Conservation (phyloP, 1,140 invertebrate genomes). For the Heliconius melpomene region DNA sequence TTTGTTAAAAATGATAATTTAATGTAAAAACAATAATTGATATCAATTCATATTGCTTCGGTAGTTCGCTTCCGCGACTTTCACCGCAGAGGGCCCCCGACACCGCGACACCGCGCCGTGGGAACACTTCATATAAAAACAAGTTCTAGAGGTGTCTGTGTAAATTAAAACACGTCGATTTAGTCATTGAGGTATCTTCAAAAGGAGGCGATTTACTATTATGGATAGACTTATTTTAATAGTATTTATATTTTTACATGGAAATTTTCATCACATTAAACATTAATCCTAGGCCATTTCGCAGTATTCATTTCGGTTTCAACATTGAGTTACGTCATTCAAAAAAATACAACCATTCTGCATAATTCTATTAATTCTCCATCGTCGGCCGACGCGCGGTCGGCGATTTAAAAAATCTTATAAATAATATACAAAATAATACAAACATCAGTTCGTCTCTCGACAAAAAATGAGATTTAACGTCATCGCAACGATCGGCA, state of each 20-base stretch:
- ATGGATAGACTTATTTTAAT: constrained; percentile 77
- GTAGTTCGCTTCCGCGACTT: constrained; percentile 29
- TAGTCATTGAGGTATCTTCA: constrained; percentile 77
- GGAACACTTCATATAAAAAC: constrained; percentile 40
- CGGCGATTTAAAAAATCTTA: constrained; percentile 78
- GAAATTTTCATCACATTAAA: constrained; percentile 80
- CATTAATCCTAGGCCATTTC: constrained; percentile 76
- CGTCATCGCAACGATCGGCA: constrained; percentile 64
- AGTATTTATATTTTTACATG: constrained; percentile 81
- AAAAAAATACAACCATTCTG: constrained; percentile 78
- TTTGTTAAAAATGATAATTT: constrained; percentile 19
- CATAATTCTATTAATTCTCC: constrained; percentile 71
- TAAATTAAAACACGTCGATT: constrained; percentile 65
- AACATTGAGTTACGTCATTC: constrained; percentile 74
- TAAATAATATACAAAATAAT: constrained; percentile 82
- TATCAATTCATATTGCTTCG: constrained; percentile 26
- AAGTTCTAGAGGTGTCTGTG: constrained; percentile 38
- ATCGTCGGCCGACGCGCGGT: constrained; percentile 53
- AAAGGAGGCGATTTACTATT: constrained; percentile 78
- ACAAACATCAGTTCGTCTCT: constrained; percentile 74
- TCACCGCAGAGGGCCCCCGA: constrained; percentile 37
- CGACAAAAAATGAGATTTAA: constrained; percentile 70
- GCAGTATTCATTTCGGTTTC: constrained; percentile 73
- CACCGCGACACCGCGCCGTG: constrained; percentile 18
- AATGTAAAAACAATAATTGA: constrained; percentile 33